These are phyloP conservation scores for Drosophila hawaiiensis DNA, from an alignment of 2,888 invertebrate species.

Conservation along the genomic window DNA sequence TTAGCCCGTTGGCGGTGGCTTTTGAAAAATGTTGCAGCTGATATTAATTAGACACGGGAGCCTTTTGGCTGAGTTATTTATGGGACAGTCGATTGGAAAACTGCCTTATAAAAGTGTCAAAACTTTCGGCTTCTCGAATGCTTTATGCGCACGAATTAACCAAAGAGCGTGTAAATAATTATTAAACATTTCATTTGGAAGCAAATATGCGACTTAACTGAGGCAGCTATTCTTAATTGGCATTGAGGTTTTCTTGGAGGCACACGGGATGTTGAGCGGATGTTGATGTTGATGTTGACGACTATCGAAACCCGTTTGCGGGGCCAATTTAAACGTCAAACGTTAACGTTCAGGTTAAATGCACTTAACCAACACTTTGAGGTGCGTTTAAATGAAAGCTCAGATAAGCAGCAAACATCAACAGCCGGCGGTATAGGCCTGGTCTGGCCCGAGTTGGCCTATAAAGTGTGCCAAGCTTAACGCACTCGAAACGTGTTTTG, in stretches of 20 bases:
- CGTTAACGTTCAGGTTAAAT: slow-evolving; percentile 80
- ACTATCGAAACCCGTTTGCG: slow-evolving; percentile 57
- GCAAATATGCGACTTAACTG: not conserved
- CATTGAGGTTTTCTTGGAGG: slow-evolving; percentile 14
- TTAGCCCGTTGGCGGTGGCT: slow-evolving; percentile 48
- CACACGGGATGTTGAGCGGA: slow-evolving; percentile 45
- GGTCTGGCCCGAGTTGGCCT: slow-evolving; percentile 14
- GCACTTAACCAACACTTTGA: slow-evolving; percentile 81
- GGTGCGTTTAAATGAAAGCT: slow-evolving; percentile 74
- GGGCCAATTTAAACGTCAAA: slow-evolving; percentile 78
- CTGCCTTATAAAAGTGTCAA: slow-evolving; percentile 81
- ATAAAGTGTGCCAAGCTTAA: slow-evolving; percentile 59
- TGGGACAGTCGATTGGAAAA: slow-evolving; percentile 70
- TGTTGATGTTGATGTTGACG: slow-evolving; percentile 38
- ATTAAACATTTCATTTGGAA: slow-evolving; percentile 50
- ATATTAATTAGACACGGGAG: slow-evolving; percentile 72
- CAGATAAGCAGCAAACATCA: slow-evolving; percentile 58
- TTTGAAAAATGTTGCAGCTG: slow-evolving; percentile 56
- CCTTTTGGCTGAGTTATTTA: slow-evolving; percentile 76
- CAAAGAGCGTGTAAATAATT: slow-evolving; percentile 71
- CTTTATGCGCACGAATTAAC: slow-evolving; percentile 72
- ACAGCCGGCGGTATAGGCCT: slow-evolving; percentile 12
- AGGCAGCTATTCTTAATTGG: slow-evolving; percentile 24
- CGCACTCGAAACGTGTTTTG: slow-evolving; percentile 63
- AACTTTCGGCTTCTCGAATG: slow-evolving; percentile 60